Percentiles rank a stretch among this genome's conserved stretches.
These are phyloP conservation scores for Diabrotica undecimpunctata DNA, from an alignment of 1,140 invertebrate species.

Conservation along the genomic window DNA sequence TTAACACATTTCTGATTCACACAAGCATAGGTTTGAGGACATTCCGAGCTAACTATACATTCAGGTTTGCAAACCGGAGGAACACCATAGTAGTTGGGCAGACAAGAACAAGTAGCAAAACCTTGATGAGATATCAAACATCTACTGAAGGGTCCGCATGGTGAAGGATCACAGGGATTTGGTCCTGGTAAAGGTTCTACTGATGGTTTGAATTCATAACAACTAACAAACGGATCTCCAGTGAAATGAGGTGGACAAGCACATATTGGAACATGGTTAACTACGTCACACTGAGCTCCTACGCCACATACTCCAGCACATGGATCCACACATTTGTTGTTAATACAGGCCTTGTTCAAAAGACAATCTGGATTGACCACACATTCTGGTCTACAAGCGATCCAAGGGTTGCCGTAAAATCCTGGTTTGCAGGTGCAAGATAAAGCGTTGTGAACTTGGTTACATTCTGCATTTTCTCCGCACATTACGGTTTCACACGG, in stretches of 20 bases:
- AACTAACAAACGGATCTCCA: conserved; percentile 76
- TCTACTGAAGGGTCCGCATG: conserved; percentile 74
- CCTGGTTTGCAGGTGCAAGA: conserved; percentile 63
- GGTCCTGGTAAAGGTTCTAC: conserved; percentile 45
- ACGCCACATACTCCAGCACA: conserved; percentile 74
- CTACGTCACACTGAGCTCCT: conserved; percentile 68
- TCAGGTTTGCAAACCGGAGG: conserved; percentile 77
- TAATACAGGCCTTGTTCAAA: conserved; percentile 65
- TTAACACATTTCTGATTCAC: conserved; percentile 74
- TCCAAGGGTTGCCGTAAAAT: conserved; percentile 70
- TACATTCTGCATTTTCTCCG: conserved; percentile 72
- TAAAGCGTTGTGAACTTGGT: conserved; percentile 53
- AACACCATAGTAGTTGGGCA: conserved; percentile 72
- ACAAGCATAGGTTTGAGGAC: conserved; percentile 70
- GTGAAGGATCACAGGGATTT: conserved; percentile 67
- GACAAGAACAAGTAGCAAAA: conserved; percentile 73
- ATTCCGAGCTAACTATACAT: conserved; percentile 77
- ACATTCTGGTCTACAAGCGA: conserved; percentile 73
- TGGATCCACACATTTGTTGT: conserved; percentile 76
- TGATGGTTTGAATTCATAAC: conserved; percentile 55
- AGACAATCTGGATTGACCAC: conserved; percentile 74
- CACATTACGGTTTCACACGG: conserved; percentile 64
- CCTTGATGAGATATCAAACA: conserved; percentile 68
- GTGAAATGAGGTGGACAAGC: conserved; percentile 67
- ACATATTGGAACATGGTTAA: conserved; percentile 76